Conservation (phyloP, 2,113 vertebrate species). For the Platysteira castanea region DNA sequence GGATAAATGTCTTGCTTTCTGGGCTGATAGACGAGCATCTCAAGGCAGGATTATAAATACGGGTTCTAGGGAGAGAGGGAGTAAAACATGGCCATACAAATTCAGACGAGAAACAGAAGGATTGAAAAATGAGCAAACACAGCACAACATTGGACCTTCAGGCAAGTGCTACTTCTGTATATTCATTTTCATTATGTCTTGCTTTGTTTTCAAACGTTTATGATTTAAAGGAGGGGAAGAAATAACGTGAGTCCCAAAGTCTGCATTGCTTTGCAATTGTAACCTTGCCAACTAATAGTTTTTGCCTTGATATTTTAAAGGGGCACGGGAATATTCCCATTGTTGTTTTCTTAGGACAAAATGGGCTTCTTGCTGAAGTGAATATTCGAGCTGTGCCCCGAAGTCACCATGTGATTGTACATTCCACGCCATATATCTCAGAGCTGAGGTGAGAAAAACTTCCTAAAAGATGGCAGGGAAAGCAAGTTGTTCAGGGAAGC, state of each 20-base stretch:
- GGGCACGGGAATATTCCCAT: accelerated
- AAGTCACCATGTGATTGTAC: not conserved
- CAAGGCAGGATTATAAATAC: not conserved
- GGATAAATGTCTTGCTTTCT: not conserved
- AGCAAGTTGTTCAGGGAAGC: not conserved
- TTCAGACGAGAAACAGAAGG: not conserved
- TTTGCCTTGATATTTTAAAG: not conserved
- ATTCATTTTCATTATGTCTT: not conserved
- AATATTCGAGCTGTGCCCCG: not conserved
- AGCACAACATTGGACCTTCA: not conserved
- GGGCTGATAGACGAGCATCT: not conserved
- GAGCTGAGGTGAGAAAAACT: not conserved
- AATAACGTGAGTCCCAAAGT: not conserved
- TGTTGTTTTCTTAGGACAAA: not conserved
- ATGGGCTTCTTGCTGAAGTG: not conserved
- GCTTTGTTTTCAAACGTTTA: not conserved
- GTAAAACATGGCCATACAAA: not conserved
- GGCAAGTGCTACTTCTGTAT: not conserved
- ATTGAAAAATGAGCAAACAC: not conserved
- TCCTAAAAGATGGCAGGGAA: not conserved
- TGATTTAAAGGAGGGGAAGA: not conserved
- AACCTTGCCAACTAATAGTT: not conserved
- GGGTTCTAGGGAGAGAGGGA: not conserved
- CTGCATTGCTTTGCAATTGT: not conserved
- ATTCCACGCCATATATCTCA: accelerated